Base-by-base conservation (phyloP, 2,113 vertebrate species). In the Abramis brama region DNA sequence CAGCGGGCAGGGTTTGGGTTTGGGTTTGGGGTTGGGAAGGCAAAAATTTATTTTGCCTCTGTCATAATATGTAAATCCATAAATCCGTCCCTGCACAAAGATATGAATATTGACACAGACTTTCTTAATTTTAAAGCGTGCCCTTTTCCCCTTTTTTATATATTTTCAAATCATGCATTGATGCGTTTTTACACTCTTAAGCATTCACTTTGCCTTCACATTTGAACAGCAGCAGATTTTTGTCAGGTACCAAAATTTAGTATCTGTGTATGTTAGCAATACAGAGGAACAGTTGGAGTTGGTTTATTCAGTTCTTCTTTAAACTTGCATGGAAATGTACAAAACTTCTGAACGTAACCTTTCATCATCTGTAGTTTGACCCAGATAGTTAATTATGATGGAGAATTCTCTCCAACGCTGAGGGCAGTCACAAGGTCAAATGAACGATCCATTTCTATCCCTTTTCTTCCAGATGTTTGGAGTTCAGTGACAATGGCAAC, bases 331-430 rank as follows among this genome's bases (percentile, higher is more conserved):
- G 79, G 43, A 81, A 81, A 66, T 66, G 25, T 5, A 81, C 45
- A n/a, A 57, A 50, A 79, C 81, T 84, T 89, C 83, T 87, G 85
- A 86, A 82, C 59, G 27, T 33, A 79, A 78, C 81, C 45, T 45
- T 57, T 64, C 73, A 50, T 90, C 87, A 85, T 85, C 81, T 85
- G 87, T 81, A 80, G 68, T 85, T 71, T 90, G 89, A 88, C 85
- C 89, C 50, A n/a, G 75, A 86, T 62, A 81, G 64, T 87, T 87
- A 80, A 87, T 90, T 84, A 84, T 85, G 86, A 78, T 55, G 70
- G 83, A 84, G 80, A 86, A 82, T 78, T 79, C 80, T 86, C 83
- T 39, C 36, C 79, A 83, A 70, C 80, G 77, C 86, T 52, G 85
- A 81, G 88, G 83, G 68, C 85, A 80, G 86, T 85, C 55, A 71